Conservation (phyloP, 2,797 vertebrate species). For the Lithobates pipiens region DNA sequence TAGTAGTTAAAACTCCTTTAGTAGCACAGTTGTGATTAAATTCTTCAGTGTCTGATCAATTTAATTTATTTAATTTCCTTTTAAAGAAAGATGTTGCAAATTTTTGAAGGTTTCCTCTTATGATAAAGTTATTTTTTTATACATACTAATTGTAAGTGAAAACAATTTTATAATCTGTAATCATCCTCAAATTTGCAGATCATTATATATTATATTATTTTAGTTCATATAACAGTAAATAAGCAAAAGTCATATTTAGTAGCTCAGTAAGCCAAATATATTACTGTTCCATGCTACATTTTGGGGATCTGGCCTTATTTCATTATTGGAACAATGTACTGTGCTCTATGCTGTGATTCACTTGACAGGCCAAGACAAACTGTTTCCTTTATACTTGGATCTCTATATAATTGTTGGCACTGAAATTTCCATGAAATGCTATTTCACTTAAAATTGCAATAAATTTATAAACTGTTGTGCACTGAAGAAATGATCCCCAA, state of each 20-base stretch:
- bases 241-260: constrained; percentile 55
- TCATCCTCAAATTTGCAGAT: constrained; percentile 41
- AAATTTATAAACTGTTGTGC: constrained; percentile 74
- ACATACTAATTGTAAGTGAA: constrained; percentile 15
- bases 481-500: constrained; percentile 68
- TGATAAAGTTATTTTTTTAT: background rate
- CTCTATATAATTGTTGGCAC: constrained; percentile 71
- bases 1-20: too few relatives aligned
- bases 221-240: constrained; percentile 45
- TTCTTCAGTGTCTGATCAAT: too few relatives aligned
- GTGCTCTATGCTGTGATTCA: constrained; percentile 71
- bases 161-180: constrained; percentile 38
- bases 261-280: constrained; percentile 67
- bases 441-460: constrained; percentile 73
- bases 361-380: constrained; percentile 74
- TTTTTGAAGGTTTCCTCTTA: background rate
- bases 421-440: constrained; percentile 74
- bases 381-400: constrained; percentile 72
- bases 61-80: background rate
- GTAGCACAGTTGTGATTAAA: too few relatives aligned
- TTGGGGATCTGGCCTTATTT: constrained; percentile 66
- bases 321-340: constrained; percentile 66
- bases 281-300: constrained; percentile 63
- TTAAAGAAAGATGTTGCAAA: background rate
- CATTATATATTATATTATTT: constrained; percentile 44